A percentile compares a stretch with the other conserved stretches of the same genome.
Evolutionary conservation across 2,113 vertebrate species (phyloP).

Genomic region (Cairina moschata): DNA sequence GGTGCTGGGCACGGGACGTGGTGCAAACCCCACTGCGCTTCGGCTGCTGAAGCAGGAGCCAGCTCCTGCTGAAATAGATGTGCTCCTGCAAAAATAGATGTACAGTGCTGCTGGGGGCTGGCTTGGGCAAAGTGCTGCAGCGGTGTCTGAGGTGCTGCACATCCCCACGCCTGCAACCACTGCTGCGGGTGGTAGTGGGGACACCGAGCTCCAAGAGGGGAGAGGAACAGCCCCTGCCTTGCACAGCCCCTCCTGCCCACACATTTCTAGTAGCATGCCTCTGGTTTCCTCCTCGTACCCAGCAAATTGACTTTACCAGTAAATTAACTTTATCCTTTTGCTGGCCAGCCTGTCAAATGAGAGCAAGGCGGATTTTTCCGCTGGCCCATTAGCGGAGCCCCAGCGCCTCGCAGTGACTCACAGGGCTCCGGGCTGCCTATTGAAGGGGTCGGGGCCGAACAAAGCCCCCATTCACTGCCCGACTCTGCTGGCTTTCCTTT

Average conservation of each 20-base stretch:
- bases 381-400: background rate
- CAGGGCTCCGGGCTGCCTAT: constrained; percentile 59
- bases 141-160: rapidly evolving
- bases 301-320: constrained; percentile 42
- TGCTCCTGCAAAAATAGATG: no score
- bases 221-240: background rate
- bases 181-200: background rate
- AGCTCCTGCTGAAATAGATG: no score
- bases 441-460: constrained; percentile 40
- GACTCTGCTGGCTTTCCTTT: constrained; percentile 35
- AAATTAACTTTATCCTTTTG: constrained; percentile 41
- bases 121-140: rapidly evolving
- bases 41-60: rapidly evolving
- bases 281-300: constrained; percentile 27
- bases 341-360: background rate
- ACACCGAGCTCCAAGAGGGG: rapidly evolving
- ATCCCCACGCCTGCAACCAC: rapidly evolving
- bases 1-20: no score
- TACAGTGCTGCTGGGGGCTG: background rate
- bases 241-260: background rate
- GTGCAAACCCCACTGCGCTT: background rate
- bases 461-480: constrained; percentile 49
- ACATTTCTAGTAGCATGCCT: background rate
- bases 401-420: constrained; percentile 1
- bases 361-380: constrained; percentile 4